A percentile compares a stretch with the other conserved stretches of the same genome.
Conservation (phyloP, 2,113 vertebrate genomes). For the Phainopepla nitens region DNA sequence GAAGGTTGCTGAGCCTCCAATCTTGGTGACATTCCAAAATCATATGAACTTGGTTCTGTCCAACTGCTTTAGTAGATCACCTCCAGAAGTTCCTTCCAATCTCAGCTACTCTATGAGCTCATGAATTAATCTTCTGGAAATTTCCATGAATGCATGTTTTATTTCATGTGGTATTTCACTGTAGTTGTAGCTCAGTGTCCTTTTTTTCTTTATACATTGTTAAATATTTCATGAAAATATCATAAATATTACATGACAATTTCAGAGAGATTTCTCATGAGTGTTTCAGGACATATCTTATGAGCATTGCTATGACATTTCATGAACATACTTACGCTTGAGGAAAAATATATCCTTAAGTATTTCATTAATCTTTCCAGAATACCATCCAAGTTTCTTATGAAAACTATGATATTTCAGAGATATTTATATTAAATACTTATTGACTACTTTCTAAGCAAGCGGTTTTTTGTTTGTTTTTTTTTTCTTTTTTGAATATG, state of each 20-base stretch:
- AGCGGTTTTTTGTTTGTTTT: not conserved
- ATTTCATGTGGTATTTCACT: not conserved
- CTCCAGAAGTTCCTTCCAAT: not conserved
- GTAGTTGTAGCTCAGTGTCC: not conserved
- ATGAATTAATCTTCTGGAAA: not conserved
- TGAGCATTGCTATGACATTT: not conserved
- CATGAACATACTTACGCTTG: not conserved
- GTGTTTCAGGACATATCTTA: not conserved
- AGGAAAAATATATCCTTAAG: not conserved
- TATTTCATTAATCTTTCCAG: not conserved
- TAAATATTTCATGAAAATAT: conserved; percentile 11
- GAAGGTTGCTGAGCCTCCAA: not conserved
- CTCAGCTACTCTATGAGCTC: not conserved
- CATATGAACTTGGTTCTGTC: not conserved
- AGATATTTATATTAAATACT: not conserved
- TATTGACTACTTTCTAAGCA: not conserved
- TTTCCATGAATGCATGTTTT: not conserved
- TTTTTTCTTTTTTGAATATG: not conserved
- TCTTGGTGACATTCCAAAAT: not conserved
- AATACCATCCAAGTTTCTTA: not conserved
- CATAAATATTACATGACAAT: not conserved
- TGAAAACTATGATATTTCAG: not conserved
- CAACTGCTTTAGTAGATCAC: not conserved
- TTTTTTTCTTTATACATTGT: not conserved
- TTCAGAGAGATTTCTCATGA: not conserved